Base-by-base conservation (phyloP, 2,797 vertebrate genomes). In the Podarcis siculus region DNA sequence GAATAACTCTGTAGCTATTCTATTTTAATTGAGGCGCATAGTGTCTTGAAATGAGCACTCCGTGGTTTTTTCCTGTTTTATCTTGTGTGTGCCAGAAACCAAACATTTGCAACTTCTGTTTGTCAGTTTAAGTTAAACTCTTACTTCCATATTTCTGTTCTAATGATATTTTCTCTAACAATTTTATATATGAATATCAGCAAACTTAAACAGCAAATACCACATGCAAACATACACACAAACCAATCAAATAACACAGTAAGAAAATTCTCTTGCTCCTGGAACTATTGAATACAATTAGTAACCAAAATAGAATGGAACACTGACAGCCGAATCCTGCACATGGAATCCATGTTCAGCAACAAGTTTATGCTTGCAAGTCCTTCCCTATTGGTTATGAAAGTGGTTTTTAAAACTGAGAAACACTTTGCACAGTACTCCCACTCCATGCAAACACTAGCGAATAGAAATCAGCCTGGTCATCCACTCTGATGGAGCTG, bases 121-220 rank as follows among this genome's bases (percentile, higher is more conserved):
- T 81, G 45, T 78, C 4, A 85, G 90, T 96, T 91, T 42, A 72
- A 13, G 32, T 67, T 81, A 80, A 45, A 83, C 45, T 30, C 76
- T 82, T 83, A 35, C 72, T 89, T 61, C 45, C n/a, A 13, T 87
- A 64, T 64, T 75, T 23, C 78, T 75, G 3, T 82, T 75, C 37
- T 27, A n/a, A 72, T 64, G 12, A 42, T 37, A 32, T 37, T 85
- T 76, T 55, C 21, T 42, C 39, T 39, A 25, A 21, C 30, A 66
- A 15, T 73, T 73, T 81, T n/a, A 81, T 75, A 45, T 23, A 64
- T 12, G 17, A 66, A 85, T 13, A 35, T 39, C 12, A 35, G 9
- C n/a, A 55, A 17, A 73, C 17, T 19, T 12, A 30, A 49, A 5
- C 12, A 9, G 19, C 49, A n/a, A 71, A 55, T 55, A 35, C 4